A percentile compares a stretch with the other conserved stretches of the same genome.
Conservation (phyloP, 2,888 invertebrate species). For the Ochlodes sylvanus region DNA sequence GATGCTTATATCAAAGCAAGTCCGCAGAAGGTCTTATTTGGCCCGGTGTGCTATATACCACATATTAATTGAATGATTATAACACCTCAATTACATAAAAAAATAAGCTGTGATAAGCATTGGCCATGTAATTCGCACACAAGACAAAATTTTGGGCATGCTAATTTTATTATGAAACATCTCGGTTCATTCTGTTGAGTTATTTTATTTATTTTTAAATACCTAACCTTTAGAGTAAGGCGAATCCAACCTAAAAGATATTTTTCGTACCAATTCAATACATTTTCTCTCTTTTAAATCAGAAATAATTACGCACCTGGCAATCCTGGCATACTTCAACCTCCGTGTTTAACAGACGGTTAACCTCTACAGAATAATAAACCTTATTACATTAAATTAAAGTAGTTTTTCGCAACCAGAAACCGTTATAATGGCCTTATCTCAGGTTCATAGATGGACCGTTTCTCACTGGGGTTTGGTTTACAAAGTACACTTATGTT, state of each 20-base stretch:
- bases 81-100: no score
- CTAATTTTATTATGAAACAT: no score
- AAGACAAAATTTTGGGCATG: no score
- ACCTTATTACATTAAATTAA: background rate
- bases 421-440: conserved; percentile 33
- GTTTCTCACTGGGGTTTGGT: conserved; percentile 55
- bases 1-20: no score
- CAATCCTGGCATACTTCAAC: background rate
- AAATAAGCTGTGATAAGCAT: no score
- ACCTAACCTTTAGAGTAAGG: no score
- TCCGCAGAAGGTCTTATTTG: no score
- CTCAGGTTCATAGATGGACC: conserved; percentile 38
- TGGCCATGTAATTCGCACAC: no score
- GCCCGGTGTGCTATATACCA: no score
- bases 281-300: background rate
- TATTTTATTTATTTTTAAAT: no score
- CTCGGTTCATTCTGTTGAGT: no score
- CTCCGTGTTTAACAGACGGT: conserved; percentile 1
- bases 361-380: background rate
- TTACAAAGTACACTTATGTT: conserved; percentile 56
- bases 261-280: background rate
- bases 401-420: background rate
- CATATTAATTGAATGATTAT: no score
- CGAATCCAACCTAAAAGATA: background rate
- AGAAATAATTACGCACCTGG: background rate